A percentile compares a stretch with the other conserved stretches of the same genome.
Evolutionary conservation across 2,113 vertebrate genomes (phyloP).

Genomic region (Corvus hawaiiensis): DNA sequence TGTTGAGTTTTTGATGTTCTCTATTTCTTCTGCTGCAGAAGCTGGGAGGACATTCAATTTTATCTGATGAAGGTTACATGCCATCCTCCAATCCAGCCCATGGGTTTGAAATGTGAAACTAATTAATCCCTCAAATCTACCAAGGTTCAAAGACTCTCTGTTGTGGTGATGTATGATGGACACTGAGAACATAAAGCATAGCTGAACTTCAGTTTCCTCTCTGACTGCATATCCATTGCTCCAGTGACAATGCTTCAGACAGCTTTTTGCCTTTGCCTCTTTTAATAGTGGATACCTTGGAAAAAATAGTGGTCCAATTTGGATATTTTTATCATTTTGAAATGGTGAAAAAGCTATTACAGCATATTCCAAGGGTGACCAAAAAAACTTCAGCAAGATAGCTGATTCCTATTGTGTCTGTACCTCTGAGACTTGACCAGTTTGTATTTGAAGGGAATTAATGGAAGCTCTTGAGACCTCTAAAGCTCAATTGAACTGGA

Average conservation of each 20-base stretch:
- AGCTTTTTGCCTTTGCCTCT: background rate
- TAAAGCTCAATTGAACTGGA: background rate
- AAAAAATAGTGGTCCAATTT: background rate
- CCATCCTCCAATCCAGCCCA: background rate
- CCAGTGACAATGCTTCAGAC: background rate
- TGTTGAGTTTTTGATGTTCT: background rate
- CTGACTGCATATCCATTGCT: background rate
- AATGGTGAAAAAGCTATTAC: background rate
- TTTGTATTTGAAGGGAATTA: background rate
- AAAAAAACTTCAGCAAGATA: background rate
- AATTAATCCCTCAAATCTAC: background rate
- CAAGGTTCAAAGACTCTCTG: background rate
- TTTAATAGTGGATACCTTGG: background rate
- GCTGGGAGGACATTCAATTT: background rate
- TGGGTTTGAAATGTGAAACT: background rate
- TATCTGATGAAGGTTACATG: background rate
- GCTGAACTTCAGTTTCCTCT: background rate
- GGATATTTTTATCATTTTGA: background rate
- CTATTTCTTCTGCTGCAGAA: background rate
- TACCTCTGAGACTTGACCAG: background rate
- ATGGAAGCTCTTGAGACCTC: background rate
- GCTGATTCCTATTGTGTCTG: background rate
- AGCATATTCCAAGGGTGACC: background rate
- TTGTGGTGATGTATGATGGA: background rate
- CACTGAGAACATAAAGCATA: background rate